Evolutionary conservation across 35 echinoderm and acorn worm genomes (phyloP).

Genomic region (Apostichopus parvimensis): DNA sequence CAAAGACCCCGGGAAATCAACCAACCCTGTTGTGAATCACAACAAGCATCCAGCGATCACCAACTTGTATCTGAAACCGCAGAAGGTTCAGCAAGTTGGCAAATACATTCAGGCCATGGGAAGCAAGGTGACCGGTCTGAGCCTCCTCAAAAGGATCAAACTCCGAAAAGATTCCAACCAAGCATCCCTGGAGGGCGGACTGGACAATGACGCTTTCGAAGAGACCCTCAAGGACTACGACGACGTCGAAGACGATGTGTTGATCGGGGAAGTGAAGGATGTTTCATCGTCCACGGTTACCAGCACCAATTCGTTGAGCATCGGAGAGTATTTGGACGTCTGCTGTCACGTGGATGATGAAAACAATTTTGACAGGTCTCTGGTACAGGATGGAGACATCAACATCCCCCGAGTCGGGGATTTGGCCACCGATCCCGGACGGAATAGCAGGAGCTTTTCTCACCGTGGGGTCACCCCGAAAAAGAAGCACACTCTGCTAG

Average conservation of each 20-base stretch:
- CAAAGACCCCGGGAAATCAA: conserved; percentile 43
- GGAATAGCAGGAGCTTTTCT: conserved; percentile 74
- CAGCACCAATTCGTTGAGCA: conserved; percentile 68
- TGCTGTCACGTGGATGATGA: conserved; percentile 59
- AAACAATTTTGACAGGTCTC: conserved; percentile 53
- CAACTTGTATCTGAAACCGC: conserved; percentile 45
- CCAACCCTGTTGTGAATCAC: conserved; percentile 44
- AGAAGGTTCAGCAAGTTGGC: conserved; percentile 56
- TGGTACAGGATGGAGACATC: conserved; percentile 83
- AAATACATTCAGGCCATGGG: conserved; percentile 82
- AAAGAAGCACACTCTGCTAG: conserved; percentile 16
- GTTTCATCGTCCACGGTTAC: conserved; percentile 68
- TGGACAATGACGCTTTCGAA: conserved; percentile 45
- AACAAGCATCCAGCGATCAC: conserved; percentile 34
- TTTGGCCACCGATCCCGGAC: conserved; percentile 69
- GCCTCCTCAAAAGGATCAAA: conserved; percentile 75
- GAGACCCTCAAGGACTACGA: conserved; percentile 31
- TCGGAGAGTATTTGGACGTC: conserved; percentile 84
- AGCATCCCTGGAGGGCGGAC: conserved; percentile 19
- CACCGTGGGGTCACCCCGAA: conserved; percentile 61
- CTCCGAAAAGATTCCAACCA: conserved; percentile 61
- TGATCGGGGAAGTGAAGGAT: conserved; percentile 59
- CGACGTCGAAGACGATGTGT: conserved; percentile 39
- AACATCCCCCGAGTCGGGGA: conserved; percentile 71
- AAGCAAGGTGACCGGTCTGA: conserved; percentile 76